phyloP scores from a whole-genome alignment of 2,888 invertebrate species.

The Eretmocerus hayati region DNA sequence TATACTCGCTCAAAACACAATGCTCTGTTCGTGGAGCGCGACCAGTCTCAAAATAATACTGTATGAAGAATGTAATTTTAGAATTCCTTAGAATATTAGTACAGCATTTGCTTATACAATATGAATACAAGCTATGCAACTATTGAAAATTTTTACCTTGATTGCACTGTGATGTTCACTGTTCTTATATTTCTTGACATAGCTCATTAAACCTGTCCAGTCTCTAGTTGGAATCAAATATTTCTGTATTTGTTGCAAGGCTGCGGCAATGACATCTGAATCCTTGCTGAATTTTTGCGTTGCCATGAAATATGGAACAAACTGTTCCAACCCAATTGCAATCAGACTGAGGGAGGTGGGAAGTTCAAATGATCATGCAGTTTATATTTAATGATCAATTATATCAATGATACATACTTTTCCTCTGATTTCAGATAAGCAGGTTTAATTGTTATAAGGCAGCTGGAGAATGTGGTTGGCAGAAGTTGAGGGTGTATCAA shows the following conservation, averaged over 20 bases:
- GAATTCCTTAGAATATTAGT: no score
- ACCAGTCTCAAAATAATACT: no score
- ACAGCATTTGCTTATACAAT: no score
- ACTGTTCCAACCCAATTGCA: conserved; percentile 68
- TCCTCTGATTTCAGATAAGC: conserved; percentile 55
- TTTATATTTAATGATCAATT: no score
- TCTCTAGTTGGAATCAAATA: conserved; percentile 48
- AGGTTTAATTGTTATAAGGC: conserved; percentile 22
- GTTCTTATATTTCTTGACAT: no score
- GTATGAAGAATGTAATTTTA: no score
- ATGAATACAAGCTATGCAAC: neutral
- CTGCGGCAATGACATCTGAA: conserved; percentile 35
- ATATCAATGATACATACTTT: conserved; percentile 47
- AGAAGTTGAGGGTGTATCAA: conserved; percentile 71
- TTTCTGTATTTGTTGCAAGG: conserved; percentile 47
- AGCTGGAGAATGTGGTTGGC: conserved; percentile 56
- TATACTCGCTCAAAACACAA: conserved; percentile 44
- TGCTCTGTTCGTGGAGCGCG: conserved; percentile 50
- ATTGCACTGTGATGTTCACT: conserved; percentile 49
- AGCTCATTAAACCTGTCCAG: conserved; percentile 34
- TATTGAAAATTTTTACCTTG: conserved; percentile 45
- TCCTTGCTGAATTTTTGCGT: conserved; percentile 28
- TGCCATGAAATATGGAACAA: conserved; percentile 52
- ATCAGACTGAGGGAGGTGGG: conserved; percentile 60
- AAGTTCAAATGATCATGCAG: no score